These are phyloP conservation scores for Melierax canorus DNA, from an alignment of 2,113 vertebrate genomes.

Conservation along the genomic window DNA sequence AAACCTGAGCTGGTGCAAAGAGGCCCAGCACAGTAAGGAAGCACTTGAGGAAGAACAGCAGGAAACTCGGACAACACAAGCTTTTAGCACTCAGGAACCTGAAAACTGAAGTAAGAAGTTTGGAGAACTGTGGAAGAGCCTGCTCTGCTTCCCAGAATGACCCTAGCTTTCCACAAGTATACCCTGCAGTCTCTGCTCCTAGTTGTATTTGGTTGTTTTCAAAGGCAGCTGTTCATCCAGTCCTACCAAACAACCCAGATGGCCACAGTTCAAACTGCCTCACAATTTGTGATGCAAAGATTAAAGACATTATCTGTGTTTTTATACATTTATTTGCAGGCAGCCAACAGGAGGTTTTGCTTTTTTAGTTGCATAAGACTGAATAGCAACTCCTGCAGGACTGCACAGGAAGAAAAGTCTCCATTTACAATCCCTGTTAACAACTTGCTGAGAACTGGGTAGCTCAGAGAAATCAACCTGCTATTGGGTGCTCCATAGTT, in stretches of 20 bases:
- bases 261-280: background rate
- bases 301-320: background rate
- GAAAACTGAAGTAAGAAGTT: background rate
- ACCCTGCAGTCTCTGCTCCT: background rate
- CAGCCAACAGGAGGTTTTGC: background rate
- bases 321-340: background rate
- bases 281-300: background rate
- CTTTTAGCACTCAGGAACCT: background rate
- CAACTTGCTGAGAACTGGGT: background rate
- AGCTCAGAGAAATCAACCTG: background rate
- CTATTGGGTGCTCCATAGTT: background rate
- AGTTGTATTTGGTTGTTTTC: background rate
- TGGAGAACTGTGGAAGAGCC: background rate
- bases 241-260: background rate
- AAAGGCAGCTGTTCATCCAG: background rate
- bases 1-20: background rate
- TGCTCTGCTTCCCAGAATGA: fast-evolving
- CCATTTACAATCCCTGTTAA: background rate
- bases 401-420: background rate
- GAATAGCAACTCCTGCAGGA: fast-evolving
- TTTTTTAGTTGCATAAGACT: background rate
- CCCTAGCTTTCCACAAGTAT: background rate
- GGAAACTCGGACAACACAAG: background rate
- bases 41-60: background rate
- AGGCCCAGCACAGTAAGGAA: background rate